These are phyloP conservation scores for Pagrus major DNA, from an alignment of 2,113 vertebrate species.

Conservation along the genomic window DNA sequence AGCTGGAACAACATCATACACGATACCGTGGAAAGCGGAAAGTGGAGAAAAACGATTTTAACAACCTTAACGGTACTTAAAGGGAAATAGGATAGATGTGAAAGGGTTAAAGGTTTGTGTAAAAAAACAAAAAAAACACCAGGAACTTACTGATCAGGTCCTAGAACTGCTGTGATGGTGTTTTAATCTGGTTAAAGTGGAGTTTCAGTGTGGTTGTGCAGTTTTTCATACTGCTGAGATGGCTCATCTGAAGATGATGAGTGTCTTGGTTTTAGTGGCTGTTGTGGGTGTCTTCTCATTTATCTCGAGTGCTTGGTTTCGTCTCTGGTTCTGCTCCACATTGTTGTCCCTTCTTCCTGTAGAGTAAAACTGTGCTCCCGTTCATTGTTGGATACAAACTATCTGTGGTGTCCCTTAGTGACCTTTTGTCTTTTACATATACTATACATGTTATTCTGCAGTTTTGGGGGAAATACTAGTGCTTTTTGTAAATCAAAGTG, in stretches of 20 bases:
- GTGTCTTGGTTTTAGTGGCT: conserved; percentile 71
- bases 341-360: neutral
- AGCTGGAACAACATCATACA: neutral
- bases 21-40: neutral
- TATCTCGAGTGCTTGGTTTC: conserved; percentile 41
- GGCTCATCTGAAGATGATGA: conserved; percentile 51
- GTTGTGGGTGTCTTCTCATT: conserved; percentile 67
- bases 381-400: neutral
- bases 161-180: conserved; percentile 44
- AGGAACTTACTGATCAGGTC: conserved; percentile 13
- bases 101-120: conserved; percentile 18
- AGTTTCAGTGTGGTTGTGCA: conserved; percentile 60
- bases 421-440: conserved; percentile 6
- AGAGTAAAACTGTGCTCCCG: neutral
- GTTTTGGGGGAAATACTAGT: neutral
- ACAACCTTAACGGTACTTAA: neutral
- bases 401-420: conserved; percentile 31
- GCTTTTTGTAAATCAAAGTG: neutral
- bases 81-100: neutral
- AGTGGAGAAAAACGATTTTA: neutral
- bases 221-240: conserved; percentile 62
- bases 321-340: conserved; percentile 19
- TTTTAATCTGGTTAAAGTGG: conserved; percentile 57
- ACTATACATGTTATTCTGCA: neutral
- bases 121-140: conserved; percentile 19